A percentile compares a stretch with the other conserved stretches of the same genome.
These are phyloP conservation scores for Gymnoscopelus microlampas DNA, from an alignment of 2,797 vertebrate genomes.

Conservation along the genomic window DNA sequence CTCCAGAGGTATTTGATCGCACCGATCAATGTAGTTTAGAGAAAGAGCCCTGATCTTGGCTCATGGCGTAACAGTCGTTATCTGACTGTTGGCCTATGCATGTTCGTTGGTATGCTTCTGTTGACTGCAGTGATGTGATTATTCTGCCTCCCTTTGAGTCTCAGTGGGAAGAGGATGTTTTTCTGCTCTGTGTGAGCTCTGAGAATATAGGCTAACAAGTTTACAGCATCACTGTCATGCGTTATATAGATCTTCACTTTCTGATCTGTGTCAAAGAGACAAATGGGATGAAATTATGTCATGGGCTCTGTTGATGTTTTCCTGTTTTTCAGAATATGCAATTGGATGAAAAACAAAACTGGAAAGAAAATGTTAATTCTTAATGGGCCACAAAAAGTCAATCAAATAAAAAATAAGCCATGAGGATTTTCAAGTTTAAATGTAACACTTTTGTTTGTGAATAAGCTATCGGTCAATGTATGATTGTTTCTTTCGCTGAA, in stretches of 20 bases:
- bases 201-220: conserved; percentile 93
- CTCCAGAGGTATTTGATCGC: too few species aligned
- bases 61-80: not conserved
- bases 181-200: conserved; percentile 85
- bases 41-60: not conserved
- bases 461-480: conserved; percentile 42
- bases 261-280: conserved; percentile 98
- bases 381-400: too few species aligned
- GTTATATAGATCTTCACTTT: conserved; percentile 93
- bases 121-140: conserved; percentile 41
- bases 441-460: conserved; percentile 48
- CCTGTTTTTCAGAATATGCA: conserved; percentile 62
- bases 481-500: conserved; percentile 46
- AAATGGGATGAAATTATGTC: conserved; percentile 86
- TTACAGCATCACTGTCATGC: conserved; percentile 92
- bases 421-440: conserved; percentile 28
- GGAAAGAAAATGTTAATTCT: conserved; percentile 23
- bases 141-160: conserved; percentile 49
- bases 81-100: conserved; percentile 29
- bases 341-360: conserved; percentile 9
- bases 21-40: too few species aligned
- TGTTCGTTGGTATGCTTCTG: conserved; percentile 28
- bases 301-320: conserved; percentile 86
- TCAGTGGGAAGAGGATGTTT: conserved; percentile 44
- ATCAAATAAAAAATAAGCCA: not conserved